Conservation (phyloP, 2,888 invertebrate species). For the Pterostichus niger region DNA sequence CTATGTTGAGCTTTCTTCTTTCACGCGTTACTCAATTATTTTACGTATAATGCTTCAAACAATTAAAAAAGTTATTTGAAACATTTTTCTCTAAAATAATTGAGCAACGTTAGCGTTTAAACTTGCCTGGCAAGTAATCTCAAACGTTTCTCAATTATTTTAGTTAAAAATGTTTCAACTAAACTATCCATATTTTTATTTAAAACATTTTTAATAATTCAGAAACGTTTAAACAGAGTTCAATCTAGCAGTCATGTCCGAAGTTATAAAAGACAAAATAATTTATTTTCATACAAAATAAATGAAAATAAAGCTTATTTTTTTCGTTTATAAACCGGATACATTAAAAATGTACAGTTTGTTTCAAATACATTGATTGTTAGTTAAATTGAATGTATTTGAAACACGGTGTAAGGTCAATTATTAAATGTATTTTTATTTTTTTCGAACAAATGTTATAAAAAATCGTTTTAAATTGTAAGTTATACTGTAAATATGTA, state of each 20-base stretch:
- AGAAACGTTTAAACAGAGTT: no score
- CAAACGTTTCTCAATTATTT: no score
- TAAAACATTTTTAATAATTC: no score
- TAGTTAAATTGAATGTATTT: conserved; percentile 1
- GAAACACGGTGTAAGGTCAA: conserved; percentile 7
- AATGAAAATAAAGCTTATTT: conserved; percentile 20
- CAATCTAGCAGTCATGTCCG: neutral
- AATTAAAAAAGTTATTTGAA: no score
- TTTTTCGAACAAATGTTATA: conserved; percentile 32
- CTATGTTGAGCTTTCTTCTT: no score
- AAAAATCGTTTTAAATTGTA: conserved; percentile 24
- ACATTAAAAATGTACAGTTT: conserved; percentile 7
- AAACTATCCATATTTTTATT: no score
- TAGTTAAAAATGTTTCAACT: no score
- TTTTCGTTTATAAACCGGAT: conserved; percentile 48
- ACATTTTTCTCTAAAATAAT: no score
- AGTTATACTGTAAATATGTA: conserved; percentile 59
- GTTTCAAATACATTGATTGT: conserved; percentile 20
- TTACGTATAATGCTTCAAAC: no score
- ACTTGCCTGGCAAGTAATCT: no score
- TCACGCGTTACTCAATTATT: no score
- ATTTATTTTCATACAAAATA: conserved; percentile 37
- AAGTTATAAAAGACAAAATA: conserved; percentile 25
- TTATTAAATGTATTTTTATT: conserved; percentile 36
- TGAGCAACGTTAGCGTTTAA: no score